phyloP scores from a whole-genome alignment of 2,113 vertebrate species.

The Gavialis gangeticus region DNA sequence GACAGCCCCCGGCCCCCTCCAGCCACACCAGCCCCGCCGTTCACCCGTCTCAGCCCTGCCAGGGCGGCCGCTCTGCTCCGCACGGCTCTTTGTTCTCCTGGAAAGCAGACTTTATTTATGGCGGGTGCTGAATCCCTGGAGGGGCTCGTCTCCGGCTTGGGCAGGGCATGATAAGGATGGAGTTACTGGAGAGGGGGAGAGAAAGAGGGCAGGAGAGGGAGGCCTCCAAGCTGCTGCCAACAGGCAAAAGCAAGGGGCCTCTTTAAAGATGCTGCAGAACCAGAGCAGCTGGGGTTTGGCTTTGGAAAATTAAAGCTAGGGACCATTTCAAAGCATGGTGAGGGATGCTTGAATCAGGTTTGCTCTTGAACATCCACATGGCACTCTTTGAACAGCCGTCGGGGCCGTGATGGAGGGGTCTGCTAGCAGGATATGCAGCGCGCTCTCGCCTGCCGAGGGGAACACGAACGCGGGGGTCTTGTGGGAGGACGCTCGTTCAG shows the following conservation, averaged over 20 bases:
- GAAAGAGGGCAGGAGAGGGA: neutral
- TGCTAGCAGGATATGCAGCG: neutral
- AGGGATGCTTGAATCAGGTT: neutral
- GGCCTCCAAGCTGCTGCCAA: neutral
- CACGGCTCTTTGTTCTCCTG: neutral
- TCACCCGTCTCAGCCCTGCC: neutral
- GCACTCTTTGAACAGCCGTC: neutral
- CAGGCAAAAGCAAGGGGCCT: neutral
- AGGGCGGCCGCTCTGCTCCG: neutral
- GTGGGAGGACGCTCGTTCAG: neutral
- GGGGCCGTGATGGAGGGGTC: neutral
- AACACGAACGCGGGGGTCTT: neutral
- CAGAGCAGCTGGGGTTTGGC: neutral
- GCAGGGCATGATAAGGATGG: neutral
- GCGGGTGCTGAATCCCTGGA: neutral
- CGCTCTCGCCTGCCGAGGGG: neutral
- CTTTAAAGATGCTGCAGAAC: neutral
- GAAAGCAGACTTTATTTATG: neutral
- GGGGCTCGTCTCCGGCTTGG: neutral
- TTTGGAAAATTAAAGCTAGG: neutral
- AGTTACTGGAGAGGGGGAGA: neutral
- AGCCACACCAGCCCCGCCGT: rapidly evolving
- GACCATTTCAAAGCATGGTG: neutral
- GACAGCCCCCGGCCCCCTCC: neutral
- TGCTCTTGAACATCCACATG: neutral